These are phyloP conservation scores for Salminus brasiliensis DNA, from an alignment of 2,113 vertebrate species.

Conservation along the genomic window DNA sequence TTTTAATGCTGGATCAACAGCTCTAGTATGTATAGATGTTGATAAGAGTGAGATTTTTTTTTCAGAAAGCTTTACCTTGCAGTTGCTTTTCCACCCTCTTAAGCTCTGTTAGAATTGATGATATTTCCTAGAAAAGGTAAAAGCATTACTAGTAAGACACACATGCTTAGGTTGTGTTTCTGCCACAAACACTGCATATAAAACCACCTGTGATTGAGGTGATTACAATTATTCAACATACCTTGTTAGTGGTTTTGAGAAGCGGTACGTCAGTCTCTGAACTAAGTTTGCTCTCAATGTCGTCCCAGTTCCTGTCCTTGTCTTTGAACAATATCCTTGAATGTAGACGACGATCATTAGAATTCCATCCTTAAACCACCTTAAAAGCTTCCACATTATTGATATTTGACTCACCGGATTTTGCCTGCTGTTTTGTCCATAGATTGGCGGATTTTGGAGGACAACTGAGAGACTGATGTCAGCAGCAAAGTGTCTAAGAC, in stretches of 20 bases:
- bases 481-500: constrained; percentile 94
- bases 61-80: constrained; percentile 82
- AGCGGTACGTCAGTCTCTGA: constrained; percentile 92
- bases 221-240: constrained; percentile 57
- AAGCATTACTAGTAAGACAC: background rate
- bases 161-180: background rate
- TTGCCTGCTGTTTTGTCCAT: constrained; percentile 96
- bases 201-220: background rate
- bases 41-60: too few relatives aligned
- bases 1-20: too few relatives aligned
- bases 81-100: constrained; percentile 96
- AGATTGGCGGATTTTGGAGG: constrained; percentile 91
- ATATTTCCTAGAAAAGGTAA: constrained; percentile 84
- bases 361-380: background rate
- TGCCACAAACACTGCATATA: background rate
- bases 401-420: constrained; percentile 82
- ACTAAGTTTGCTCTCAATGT: constrained; percentile 92
- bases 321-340: constrained; percentile 96
- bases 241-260: constrained; percentile 96
- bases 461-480: constrained; percentile 94
- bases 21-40: too few relatives aligned
- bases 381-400: background rate
- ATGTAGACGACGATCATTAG: constrained; percentile 46
- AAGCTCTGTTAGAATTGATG: constrained; percentile 91
- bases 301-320: constrained; percentile 97